phyloP scores from a whole-genome alignment of 2,888 invertebrate species.

The Diaphora mendica region DNA sequence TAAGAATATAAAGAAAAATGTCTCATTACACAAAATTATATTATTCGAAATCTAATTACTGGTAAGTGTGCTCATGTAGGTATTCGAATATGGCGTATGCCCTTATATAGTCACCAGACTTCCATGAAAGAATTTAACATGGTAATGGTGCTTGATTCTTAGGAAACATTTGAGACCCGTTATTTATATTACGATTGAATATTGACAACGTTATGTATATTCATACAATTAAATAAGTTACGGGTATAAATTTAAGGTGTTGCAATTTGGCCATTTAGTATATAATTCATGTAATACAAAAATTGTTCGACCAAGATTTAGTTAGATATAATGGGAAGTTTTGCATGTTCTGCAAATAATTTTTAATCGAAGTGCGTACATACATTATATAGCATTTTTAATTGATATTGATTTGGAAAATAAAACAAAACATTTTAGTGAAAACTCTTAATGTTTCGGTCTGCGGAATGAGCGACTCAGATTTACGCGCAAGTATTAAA shows the following conservation, averaged over 20 bases:
- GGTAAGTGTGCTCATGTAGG: slow-evolving; percentile 25
- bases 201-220: slow-evolving; percentile 71
- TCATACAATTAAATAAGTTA: slow-evolving; percentile 53
- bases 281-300: slow-evolving; percentile 19
- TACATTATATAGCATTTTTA: slow-evolving; percentile 16
- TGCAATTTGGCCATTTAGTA: not conserved
- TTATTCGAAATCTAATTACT: slow-evolving; percentile 19
- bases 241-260: not conserved
- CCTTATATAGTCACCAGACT: slow-evolving; percentile 63
- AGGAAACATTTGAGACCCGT: slow-evolving; percentile 71
- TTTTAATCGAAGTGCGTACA: slow-evolving; percentile 18
- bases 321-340: slow-evolving; percentile 9
- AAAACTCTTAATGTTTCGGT: slow-evolving; percentile 39
- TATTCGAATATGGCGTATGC: slow-evolving; percentile 49
- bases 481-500: slow-evolving; percentile 78
- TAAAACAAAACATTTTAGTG: slow-evolving; percentile 22
- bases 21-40: slow-evolving; percentile 13
- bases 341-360: slow-evolving; percentile 17
- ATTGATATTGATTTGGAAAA: slow-evolving; percentile 16
- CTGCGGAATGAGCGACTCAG: slow-evolving; percentile 59
- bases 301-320: slow-evolving; percentile 14
- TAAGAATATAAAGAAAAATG: not conserved
- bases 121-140: slow-evolving; percentile 70
- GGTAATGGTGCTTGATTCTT: slow-evolving; percentile 65
- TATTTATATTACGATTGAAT: slow-evolving; percentile 67